These are phyloP conservation scores for Pseudopodoces humilis DNA, from an alignment of 2,113 vertebrate species.

Conservation along the genomic window DNA sequence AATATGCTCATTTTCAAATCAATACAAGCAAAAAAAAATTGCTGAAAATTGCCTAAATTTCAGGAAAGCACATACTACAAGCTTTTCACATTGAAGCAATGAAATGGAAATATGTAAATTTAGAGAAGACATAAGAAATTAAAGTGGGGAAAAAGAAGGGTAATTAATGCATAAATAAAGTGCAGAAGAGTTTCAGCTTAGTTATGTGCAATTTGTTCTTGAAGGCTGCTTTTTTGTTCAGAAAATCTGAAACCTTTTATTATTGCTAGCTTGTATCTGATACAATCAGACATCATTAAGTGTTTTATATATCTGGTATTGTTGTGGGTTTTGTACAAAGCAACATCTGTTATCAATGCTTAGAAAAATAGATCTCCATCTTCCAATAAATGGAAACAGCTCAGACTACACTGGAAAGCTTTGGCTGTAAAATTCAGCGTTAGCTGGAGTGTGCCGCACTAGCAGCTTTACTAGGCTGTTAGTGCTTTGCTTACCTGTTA, in stretches of 20 bases:
- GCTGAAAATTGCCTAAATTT: background rate
- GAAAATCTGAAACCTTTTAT: background rate
- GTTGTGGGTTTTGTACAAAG: background rate
- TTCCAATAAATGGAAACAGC: background rate
- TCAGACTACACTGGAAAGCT: background rate
- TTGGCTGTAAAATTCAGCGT: background rate
- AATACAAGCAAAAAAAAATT: background rate
- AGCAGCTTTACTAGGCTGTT: background rate
- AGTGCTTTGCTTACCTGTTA: background rate
- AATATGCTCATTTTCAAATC: background rate
- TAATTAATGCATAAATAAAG: background rate
- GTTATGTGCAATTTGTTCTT: background rate
- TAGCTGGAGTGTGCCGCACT: background rate
- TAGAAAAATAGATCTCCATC: background rate
- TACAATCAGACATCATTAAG: background rate
- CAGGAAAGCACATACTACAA: background rate
- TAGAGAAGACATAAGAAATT: background rate
- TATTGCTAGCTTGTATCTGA: background rate
- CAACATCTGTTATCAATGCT: background rate
- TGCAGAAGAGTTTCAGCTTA: background rate
- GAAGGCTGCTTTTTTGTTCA: background rate
- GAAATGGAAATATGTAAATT: background rate
- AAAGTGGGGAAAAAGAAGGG: fast-evolving
- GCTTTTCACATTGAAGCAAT: background rate
- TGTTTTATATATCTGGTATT: background rate